Evolutionary conservation across 2,113 vertebrate genomes (phyloP).

Genomic region (Dipodomys ordii): DNA sequence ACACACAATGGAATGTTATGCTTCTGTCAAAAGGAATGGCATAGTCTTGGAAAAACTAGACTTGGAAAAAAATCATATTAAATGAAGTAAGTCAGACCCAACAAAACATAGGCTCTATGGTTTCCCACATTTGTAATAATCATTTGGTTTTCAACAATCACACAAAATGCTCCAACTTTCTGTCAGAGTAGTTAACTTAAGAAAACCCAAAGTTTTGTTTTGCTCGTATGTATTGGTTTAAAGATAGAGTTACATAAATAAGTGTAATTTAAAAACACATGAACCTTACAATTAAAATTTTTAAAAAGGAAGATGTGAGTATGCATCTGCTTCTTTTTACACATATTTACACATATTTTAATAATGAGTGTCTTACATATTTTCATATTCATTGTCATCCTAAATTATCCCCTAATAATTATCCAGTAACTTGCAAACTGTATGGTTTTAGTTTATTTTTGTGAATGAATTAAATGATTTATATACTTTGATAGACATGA

Average conservation of each 20-base stretch:
- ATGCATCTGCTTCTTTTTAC: background rate
- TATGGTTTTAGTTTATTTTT: background rate
- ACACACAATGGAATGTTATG: too few species aligned
- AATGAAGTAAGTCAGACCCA: too few species aligned
- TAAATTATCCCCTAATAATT: background rate
- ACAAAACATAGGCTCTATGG: too few species aligned
- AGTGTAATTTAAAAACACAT: background rate
- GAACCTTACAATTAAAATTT: too few species aligned
- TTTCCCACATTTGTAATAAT: too few species aligned
- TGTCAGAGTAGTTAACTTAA: background rate
- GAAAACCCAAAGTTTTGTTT: background rate
- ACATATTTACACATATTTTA: background rate
- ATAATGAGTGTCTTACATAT: background rate
- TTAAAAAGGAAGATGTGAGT: background rate
- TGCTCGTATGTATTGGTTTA: background rate
- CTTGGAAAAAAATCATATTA: too few species aligned
- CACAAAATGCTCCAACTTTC: background rate
- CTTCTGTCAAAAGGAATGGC: too few species aligned
- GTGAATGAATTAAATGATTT: background rate
- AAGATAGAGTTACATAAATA: background rate
- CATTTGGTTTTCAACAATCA: background rate
- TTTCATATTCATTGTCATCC: background rate
- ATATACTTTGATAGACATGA: constrained; percentile 10
- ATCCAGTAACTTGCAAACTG: background rate
- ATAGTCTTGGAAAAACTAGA: too few species aligned